Base-by-base conservation (phyloP, 1,140 invertebrate species). In the Triops longicaudatus region DNA sequence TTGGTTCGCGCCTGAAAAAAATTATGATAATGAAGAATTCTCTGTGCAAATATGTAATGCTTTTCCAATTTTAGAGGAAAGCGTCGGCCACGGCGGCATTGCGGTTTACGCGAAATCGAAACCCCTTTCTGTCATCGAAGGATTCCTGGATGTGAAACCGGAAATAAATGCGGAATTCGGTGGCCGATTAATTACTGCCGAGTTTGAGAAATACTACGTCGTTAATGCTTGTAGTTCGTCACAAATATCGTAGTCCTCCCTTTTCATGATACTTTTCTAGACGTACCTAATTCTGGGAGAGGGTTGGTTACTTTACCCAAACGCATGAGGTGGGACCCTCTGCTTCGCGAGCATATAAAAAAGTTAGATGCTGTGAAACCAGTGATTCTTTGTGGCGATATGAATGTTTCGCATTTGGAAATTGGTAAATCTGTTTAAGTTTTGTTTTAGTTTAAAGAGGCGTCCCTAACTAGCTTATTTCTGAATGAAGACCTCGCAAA, bases 321-420 rank as follows among this genome's bases (percentile, higher is more conserved):
- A 85, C 89, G 96, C 82, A 88, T 95, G 83, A 87, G 93, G 81
- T 99, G 96, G 95, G 96, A 99, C 84, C 85, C 90, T 79, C 85
- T 88, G 28, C 95, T 99, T 82, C 87, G 89, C 78, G 86, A 89
- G 26, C 91, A 92, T 83, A 83, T 98, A 10, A 90, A 92, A 81
- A 85, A 90, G 73, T 86, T 99, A 26, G 94, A 99, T 85, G 85
- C 88, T 77, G 91, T 92, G 74, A 99, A 99, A 84, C 95, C 97
- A 17, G 94, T 99, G 0, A 92, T 99, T 73, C 88, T 98, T 79
- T 95, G 92, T 83, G 97, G 98, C 1, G 98, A 99, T 85, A 90
- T 99, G 87, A 99, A 99, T 87, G 97, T 99, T 6, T 92, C 97
- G 73, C 97, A 99, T 84, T 85, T 91, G 80, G 93, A 97, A 87